These are phyloP conservation scores for Trematomus bernacchii DNA, from an alignment of 2,797 vertebrate genomes.

Conservation along the genomic window DNA sequence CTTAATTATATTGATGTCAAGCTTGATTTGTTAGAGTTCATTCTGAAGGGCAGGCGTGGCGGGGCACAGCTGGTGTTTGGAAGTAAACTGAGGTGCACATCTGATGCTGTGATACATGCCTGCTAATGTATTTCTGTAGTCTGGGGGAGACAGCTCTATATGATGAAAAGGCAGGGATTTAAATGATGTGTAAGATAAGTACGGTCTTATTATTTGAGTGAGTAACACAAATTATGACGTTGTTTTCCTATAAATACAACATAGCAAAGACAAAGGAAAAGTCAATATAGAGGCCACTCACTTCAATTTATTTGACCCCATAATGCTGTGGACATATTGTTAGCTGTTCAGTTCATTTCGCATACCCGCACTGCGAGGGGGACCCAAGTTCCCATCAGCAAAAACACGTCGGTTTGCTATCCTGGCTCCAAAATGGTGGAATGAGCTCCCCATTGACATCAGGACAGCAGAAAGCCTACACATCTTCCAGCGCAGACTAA, in stretches of 20 bases:
- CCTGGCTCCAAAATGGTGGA: too few species aligned
- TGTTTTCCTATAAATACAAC: constrained; percentile 16
- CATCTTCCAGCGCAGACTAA: too few species aligned
- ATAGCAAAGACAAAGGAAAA: background rate
- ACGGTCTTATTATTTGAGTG: background rate
- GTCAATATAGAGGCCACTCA: background rate
- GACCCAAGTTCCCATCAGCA: too few species aligned
- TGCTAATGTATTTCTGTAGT: constrained; percentile 21
- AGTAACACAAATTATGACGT: background rate
- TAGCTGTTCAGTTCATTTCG: constrained; percentile 6
- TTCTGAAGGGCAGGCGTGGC: constrained; percentile 79
- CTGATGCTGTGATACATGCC: constrained; percentile 46
- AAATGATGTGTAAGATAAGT: background rate
- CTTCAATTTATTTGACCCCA: constrained; percentile 3
- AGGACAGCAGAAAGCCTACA: too few species aligned
- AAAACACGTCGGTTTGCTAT: too few species aligned
- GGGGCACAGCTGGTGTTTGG: constrained; percentile 78
- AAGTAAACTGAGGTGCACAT: constrained; percentile 62
- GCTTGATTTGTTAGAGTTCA: constrained; percentile 82
- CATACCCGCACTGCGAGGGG: too few species aligned
- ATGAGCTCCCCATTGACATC: too few species aligned
- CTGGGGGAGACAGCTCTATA: background rate
- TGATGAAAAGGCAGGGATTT: constrained; percentile 23
- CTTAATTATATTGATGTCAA: constrained; percentile 82
- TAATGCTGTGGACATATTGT: constrained; percentile 2